phyloP scores from a whole-genome alignment of 2,113 vertebrate species.

The Scopus umbretta region DNA sequence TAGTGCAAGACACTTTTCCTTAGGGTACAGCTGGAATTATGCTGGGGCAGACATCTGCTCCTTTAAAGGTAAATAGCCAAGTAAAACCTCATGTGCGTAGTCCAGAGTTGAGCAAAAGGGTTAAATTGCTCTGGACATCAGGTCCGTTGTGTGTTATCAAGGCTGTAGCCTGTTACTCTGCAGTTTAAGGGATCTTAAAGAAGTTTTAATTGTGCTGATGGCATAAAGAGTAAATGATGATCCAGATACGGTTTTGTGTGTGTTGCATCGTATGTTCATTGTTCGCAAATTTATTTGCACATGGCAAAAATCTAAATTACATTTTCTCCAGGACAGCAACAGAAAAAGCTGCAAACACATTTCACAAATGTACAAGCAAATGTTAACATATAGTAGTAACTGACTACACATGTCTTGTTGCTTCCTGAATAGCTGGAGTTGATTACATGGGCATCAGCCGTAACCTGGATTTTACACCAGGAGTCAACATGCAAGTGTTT shows the following conservation, averaged over 20 bases:
- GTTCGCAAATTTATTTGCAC: not conserved
- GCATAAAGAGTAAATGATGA: not conserved
- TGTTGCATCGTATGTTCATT: not conserved
- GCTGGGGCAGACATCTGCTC: not conserved
- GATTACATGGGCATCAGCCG: conserved; percentile 82
- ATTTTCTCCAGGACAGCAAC: not conserved
- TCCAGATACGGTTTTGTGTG: not conserved
- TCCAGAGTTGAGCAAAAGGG: not conserved
- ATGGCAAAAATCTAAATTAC: not conserved
- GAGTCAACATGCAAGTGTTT: conserved; percentile 80
- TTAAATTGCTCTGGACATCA: not conserved
- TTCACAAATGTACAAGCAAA: not conserved
- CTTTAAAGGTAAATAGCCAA: not conserved
- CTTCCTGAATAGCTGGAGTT: conserved; percentile 72
- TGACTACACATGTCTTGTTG: not conserved
- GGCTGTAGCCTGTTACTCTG: not conserved
- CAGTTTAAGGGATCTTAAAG: not conserved
- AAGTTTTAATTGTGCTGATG: not conserved
- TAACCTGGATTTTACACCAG: conserved; percentile 83
- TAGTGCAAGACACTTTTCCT: not conserved
- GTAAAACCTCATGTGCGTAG: not conserved
- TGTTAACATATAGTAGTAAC: not conserved
- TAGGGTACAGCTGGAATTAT: not conserved
- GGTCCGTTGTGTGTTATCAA: not conserved
- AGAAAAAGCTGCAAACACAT: not conserved